Conservation (phyloP, 2,797 vertebrate genomes). For the Myiothlypis coronata region DNA sequence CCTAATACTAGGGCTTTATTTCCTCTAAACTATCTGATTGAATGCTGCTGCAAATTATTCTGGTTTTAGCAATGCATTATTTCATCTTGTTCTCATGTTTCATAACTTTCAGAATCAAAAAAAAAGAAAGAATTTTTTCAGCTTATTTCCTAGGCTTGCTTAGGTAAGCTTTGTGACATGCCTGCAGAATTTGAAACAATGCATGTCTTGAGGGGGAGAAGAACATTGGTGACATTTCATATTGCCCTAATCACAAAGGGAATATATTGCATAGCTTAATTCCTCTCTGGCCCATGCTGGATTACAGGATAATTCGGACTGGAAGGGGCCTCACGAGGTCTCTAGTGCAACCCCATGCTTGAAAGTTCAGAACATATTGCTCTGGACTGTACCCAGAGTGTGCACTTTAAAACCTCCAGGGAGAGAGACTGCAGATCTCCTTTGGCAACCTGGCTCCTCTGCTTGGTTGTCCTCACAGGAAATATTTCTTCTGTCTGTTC, state of each 20-base stretch:
- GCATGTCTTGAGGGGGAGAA: neutral
- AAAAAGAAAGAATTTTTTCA: neutral
- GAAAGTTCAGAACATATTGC: neutral
- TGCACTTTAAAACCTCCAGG: neutral
- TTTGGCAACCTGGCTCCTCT: neutral
- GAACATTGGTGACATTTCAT: neutral
- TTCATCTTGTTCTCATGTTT: conserved; percentile 58
- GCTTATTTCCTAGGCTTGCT: neutral
- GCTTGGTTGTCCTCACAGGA: neutral
- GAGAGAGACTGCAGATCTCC: neutral
- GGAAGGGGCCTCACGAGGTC: neutral
- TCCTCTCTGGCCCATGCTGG: neutral
- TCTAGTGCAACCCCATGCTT: neutral
- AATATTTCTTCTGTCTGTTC: neutral
- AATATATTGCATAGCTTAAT: neutral
- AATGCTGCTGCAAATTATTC: conserved; percentile 57
- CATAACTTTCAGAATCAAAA: conserved; percentile 7
- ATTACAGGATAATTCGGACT: neutral
- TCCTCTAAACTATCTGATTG: conserved; percentile 46
- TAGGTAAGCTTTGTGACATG: neutral
- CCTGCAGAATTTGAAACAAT: neutral
- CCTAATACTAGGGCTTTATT: conserved; percentile 39
- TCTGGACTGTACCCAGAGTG: accelerated
- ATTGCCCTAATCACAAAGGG: neutral
- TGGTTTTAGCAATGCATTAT: conserved; percentile 50